A percentile compares a stretch with the other conserved stretches of the same genome.
Conservation (phyloP, 2,113 vertebrate species). For the Chloropsis hardwickii region DNA sequence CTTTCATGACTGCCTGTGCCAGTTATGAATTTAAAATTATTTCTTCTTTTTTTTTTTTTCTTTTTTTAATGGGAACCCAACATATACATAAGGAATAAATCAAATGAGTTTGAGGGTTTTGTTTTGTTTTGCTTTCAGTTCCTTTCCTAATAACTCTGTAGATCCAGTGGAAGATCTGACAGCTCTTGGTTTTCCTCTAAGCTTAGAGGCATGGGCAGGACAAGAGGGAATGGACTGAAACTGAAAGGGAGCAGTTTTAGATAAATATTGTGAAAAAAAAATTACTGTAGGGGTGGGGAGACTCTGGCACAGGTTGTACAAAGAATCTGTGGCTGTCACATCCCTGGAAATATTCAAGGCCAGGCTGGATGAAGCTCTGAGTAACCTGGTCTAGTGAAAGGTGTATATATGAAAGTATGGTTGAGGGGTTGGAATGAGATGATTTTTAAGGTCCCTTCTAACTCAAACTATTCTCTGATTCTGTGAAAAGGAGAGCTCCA, state of each 20-base stretch:
- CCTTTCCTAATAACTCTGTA: background rate
- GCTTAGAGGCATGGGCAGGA: background rate
- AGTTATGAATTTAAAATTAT: background rate
- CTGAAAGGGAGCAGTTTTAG: background rate
- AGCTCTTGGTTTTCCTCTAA: background rate
- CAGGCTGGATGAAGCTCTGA: background rate
- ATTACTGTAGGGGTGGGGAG: background rate
- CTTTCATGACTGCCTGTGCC: background rate
- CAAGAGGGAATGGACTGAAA: background rate
- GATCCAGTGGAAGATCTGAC: background rate
- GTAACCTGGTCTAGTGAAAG: background rate
- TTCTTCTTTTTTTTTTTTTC: accelerated
- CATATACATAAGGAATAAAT: background rate
- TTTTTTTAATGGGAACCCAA: background rate
- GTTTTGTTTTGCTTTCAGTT: background rate
- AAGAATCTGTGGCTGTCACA: background rate
- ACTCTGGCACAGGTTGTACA: background rate
- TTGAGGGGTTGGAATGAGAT: background rate
- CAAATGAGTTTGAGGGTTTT: background rate
- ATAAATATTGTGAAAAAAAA: too few relatives aligned
- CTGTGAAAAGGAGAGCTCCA: background rate
- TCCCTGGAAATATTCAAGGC: background rate
- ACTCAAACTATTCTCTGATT: background rate
- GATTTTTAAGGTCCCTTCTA: background rate
- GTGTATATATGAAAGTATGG: background rate